Conservation (phyloP, 2,888 invertebrate species). For the Heteromyza rotundicornis region DNA sequence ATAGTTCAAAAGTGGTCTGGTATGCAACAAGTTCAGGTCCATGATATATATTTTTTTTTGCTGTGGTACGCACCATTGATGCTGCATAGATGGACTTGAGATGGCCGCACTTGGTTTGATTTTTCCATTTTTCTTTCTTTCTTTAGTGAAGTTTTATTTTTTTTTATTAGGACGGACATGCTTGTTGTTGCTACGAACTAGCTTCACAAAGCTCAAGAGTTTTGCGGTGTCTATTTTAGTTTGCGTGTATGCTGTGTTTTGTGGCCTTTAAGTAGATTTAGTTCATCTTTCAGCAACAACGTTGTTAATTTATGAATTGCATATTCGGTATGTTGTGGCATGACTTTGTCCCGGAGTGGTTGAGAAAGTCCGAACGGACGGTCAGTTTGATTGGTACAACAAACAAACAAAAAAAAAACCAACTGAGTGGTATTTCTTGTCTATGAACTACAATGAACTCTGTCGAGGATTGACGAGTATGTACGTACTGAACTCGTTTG, state of each 20-base stretch:
- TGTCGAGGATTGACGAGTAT: no score
- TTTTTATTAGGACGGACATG: not conserved
- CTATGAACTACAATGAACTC: no score
- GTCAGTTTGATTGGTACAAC: no score
- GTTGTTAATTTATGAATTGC: conserved; percentile 18
- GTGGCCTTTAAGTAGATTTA: conserved; percentile 44
- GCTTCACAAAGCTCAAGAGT: no score
- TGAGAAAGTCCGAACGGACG: not conserved
- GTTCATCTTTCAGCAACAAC: conserved; percentile 37
- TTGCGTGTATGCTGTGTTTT: not conserved
- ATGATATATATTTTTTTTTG: not conserved
- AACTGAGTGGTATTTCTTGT: no score
- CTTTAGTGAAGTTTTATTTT: no score
- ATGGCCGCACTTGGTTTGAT: not conserved
- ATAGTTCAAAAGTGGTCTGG: conserved; percentile 23
- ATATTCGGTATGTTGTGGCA: conserved; percentile 4
- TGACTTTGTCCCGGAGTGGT: not conserved
- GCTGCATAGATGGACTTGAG: conserved; percentile 20
- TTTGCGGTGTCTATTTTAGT: conserved; percentile 17
- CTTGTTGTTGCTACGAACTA: conserved; percentile 19
- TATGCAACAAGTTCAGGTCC: conserved; percentile 16
- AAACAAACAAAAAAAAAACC: no score
- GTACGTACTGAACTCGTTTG: no score
- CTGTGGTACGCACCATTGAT: conserved; percentile 25
- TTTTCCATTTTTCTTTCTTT: not conserved